Evolutionary conservation across 1,140 invertebrate species (phyloP), one percentile per base, ranked within the genome.

Genomic region (Phocides pigmalion): DNA sequence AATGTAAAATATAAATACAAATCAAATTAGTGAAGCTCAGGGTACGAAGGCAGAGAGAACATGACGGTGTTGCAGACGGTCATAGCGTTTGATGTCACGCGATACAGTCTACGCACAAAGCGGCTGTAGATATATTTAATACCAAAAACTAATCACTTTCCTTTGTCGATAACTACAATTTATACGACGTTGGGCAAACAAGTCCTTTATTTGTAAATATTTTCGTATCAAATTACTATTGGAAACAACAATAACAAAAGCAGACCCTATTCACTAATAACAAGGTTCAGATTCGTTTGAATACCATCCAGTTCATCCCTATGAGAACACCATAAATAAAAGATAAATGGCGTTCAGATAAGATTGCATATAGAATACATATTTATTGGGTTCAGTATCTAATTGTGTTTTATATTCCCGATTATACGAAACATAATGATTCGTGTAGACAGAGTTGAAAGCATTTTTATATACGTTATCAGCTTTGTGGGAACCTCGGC

Each of bases 371-470:
- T 19, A 46, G 54, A 20, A 59, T 59, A 59, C 54, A 59, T 59
- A 59, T 59, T 59, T 59, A 59, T 59, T 59, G 25, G 22, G 25
- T 17, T 35, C 11, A 46, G 54, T 59, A 59, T 59, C 56, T 59
- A 47, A 59, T 47, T 59, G 56, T 32, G 41, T 59, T 59, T 59
- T 59, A 59, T 59, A 35, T 46, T 41, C 44, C 15, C 42, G 41
- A 59, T 59, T 59, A 58, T 42, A 35, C 15, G 14, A 16, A 47
- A 59, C 62, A 62, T 64, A 64, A 59, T 68, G 47, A 28, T 68
- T 61, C 20, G 46, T 62, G 62, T 61, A 39, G 56, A 42, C 47
- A 54, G 64, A 63, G 58, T 62, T 68, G 63, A 68, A 68, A 68
- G 62, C 66, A 61, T 62, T 68, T 64, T 39, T 44, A 51, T 68